phyloP scores from a whole-genome alignment of 2,797 vertebrate species.

The Melanotaenia parkinsoni region DNA sequence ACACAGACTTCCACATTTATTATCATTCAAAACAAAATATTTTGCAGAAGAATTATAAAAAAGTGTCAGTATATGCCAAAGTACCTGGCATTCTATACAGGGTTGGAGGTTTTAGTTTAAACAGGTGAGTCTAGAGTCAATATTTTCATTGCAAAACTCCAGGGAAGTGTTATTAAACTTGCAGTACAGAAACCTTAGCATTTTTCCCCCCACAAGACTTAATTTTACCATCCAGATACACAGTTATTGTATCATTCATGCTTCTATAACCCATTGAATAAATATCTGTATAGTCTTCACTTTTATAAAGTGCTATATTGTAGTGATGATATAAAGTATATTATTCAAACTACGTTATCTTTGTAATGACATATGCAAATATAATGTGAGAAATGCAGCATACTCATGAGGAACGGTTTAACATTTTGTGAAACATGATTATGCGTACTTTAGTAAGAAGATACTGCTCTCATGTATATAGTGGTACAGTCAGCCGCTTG shows the following conservation, averaged over 20 bases:
- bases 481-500: not conserved
- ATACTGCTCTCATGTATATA: not conserved
- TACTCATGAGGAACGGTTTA: conserved; percentile 7
- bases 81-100: not conserved
- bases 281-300: conserved; percentile 47
- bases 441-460: not conserved
- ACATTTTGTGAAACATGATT: conserved; percentile 1
- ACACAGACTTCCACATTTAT: not conserved
- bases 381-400: conserved; percentile 7
- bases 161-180: conserved; percentile 21
- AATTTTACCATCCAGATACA: conserved; percentile 53
- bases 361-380: conserved; percentile 40
- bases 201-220: conserved; percentile 54
- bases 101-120: conserved; percentile 12
- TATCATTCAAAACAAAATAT: not conserved
- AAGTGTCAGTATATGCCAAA: conserved; percentile 6
- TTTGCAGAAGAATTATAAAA: not conserved
- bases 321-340: conserved; percentile 39
- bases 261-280: conserved; percentile 54
- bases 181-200: conserved; percentile 16
- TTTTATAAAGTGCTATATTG: conserved; percentile 74
- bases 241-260: conserved; percentile 40
- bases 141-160: conserved; percentile 21
- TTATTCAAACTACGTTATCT: conserved; percentile 45
- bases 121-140: conserved; percentile 29